Conservation (phyloP, 2,888 invertebrate species). For the Nemurella pictetii region DNA sequence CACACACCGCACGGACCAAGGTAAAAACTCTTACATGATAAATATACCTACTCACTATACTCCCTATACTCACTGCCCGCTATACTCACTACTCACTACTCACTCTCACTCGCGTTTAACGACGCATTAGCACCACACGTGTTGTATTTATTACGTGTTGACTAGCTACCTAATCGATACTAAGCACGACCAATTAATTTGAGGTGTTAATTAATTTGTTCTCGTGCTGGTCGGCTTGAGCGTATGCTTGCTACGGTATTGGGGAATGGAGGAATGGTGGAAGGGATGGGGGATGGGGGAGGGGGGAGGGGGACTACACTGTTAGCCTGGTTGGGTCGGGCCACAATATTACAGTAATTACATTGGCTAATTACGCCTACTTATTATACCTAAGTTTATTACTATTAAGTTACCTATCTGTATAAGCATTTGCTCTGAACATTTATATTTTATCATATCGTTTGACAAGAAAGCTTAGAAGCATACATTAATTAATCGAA, state of each 20-base stretch:
- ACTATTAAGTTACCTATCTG: neutral
- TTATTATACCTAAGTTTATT: neutral
- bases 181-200: constrained; percentile 15
- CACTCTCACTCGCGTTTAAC: neutral
- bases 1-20: constrained; percentile 81
- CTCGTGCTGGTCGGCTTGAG: neutral
- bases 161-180: constrained; percentile 1
- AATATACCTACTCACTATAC: neutral
- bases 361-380: neutral
- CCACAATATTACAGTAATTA: constrained; percentile 1
- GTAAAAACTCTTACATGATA: constrained; percentile 61
- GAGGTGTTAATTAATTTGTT: constrained; percentile 21
- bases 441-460: neutral
- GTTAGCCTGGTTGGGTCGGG: neutral
- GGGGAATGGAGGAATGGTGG: neutral
- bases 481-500: neutral
- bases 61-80: neutral
- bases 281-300: neutral
- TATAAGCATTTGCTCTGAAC: neutral
- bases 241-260: neutral
- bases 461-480: neutral
- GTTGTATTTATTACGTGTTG: constrained; percentile 1
- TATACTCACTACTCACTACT: neutral
- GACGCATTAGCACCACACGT: neutral
- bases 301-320: constrained; percentile 1